Conservation (phyloP, 2,888 invertebrate genomes). For the Eilema depressum region DNA sequence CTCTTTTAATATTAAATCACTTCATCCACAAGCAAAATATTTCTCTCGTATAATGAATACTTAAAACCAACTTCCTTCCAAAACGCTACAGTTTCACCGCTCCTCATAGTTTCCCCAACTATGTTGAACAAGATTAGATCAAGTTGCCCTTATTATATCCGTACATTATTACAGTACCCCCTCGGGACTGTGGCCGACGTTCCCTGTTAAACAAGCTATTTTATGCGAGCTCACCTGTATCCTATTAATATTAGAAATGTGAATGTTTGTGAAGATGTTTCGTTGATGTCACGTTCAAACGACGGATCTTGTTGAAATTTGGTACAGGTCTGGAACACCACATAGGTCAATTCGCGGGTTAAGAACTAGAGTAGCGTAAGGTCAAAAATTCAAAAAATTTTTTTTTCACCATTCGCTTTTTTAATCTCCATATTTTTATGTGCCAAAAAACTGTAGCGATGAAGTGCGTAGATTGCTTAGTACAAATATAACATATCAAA, state of each 20-base stretch:
- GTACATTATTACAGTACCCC: neutral
- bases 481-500: no score
- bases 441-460: no score
- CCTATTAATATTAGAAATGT: neutral
- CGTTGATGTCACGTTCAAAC: no score
- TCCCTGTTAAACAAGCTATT: neutral
- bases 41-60: neutral
- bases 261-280: no score
- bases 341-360: no score
- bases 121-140: conserved; percentile 3
- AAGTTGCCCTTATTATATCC: conserved; percentile 7
- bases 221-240: neutral
- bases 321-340: no score
- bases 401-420: no score
- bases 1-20: neutral
- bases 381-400: no score
- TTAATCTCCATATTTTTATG: no score
- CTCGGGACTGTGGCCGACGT: neutral
- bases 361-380: no score
- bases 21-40: neutral
- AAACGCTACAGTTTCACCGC: neutral
- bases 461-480: no score
- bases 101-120: conserved; percentile 6
- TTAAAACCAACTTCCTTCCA: neutral
- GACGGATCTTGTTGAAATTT: neutral